phyloP scores from a whole-genome alignment of 2,888 invertebrate genomes.

The Chloromyia formosa region DNA sequence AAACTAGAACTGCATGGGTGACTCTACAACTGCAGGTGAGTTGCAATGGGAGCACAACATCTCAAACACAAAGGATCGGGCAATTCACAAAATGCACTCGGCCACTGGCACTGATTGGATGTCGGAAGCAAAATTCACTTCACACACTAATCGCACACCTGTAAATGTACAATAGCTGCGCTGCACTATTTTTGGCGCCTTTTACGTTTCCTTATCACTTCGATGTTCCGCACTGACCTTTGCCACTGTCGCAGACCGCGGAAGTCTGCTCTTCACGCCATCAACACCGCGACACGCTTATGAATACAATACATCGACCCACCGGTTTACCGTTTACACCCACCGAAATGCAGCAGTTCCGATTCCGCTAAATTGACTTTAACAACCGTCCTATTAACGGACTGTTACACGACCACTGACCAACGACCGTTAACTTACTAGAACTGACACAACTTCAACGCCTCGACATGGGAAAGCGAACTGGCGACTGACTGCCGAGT shows the following conservation, averaged over 20 bases:
- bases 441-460: background rate
- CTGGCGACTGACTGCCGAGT: conserved; percentile 19
- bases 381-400: no score
- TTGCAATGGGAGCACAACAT: background rate
- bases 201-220: background rate
- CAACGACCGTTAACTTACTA: background rate
- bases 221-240: background rate
- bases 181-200: background rate
- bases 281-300: no score
- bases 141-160: background rate
- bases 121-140: background rate
- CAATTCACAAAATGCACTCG: background rate
- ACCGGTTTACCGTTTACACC: background rate
- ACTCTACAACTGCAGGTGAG: background rate
- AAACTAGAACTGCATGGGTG: background rate
- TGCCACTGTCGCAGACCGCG: background rate
- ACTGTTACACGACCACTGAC: background rate
- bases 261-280: no score
- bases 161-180: background rate
- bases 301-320: background rate
- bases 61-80: background rate
- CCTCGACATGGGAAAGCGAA: conserved; percentile 16
- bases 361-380: no score
- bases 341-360: background rate
- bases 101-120: background rate